Evolutionary conservation across 2,113 vertebrate genomes (phyloP), one percentile per base, ranked within the genome.

Genomic region (Sialia sialis): DNA sequence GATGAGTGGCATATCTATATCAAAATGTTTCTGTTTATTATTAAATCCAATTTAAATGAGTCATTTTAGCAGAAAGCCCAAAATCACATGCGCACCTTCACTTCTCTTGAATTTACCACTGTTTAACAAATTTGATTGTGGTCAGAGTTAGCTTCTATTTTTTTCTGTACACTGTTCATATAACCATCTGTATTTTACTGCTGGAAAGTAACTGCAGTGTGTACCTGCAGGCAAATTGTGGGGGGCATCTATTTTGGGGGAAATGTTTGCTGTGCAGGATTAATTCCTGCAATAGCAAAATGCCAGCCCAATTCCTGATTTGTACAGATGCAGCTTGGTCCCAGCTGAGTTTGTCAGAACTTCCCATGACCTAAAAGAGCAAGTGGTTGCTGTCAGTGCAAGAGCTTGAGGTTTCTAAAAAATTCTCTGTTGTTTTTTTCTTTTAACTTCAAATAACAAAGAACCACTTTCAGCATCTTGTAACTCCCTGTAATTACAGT

Each of bases 401-500:
- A 76, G 56, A 87, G n/a, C 38, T 34, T 60, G 38, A 81, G 15
- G 5, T 62, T 63, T 54, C n/a, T 36, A 16, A 59, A 90, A 87
- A 44, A 23, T 25, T 54, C 21, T 21, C 3, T 63, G 2, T 14
- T 67, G 38, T 64, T 54, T 68, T 49, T 55, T 56, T 9, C 5
- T 87, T 85, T 87, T 52, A 76, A 84, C 56, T 89, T 90, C 46
- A 70, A 85, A 66, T 82, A 89, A 86, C 25, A 62, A 93, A 94
- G 67, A 83, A 76, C 32, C 19, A 23, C 27, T 58, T 87, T 59
- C 49, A 93, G 34, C 34, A 52, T 89, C 94, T 92, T 81, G 77
- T 90, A 96, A 92, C 52, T 88, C 52, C 46, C 14, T 73, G 22
- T 95, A 96, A 96, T 96, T 95, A 83, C 76, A 87, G n/a, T 25